Conservation (phyloP, 1,140 invertebrate genomes). For the Drosophila fuyamai region DNA sequence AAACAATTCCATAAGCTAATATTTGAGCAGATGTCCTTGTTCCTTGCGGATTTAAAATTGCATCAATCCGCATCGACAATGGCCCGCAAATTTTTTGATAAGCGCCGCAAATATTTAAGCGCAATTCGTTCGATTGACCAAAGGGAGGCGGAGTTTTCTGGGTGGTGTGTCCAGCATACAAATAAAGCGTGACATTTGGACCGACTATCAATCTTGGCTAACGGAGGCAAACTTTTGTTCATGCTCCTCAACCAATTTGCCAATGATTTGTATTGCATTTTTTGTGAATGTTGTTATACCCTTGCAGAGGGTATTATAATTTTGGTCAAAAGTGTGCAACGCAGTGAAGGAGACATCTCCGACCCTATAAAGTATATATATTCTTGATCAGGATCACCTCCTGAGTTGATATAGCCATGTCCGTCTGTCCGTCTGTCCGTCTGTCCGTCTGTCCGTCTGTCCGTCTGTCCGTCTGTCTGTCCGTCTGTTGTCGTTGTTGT, state of each 20-base stretch:
- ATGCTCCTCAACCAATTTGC: slow-evolving; percentile 37
- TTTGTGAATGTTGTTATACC: slow-evolving; percentile 35
- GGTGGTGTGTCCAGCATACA: slow-evolving; percentile 56
- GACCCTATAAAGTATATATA: too few relatives aligned
- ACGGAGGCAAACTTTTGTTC: slow-evolving; percentile 43
- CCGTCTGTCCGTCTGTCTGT: too few relatives aligned
- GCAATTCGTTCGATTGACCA: slow-evolving; percentile 49
- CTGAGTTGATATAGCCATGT: too few relatives aligned
- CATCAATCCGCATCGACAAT: slow-evolving; percentile 59
- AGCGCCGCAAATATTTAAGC: slow-evolving; percentile 56
- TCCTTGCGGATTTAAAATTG: slow-evolving; percentile 68
- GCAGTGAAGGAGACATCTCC: too few relatives aligned
- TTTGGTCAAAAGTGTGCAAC: too few relatives aligned
- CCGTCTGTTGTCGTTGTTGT: too few relatives aligned
- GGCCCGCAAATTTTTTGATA: slow-evolving; percentile 66
- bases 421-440: too few relatives aligned
- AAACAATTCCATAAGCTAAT: slow-evolving; percentile 79
- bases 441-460: too few relatives aligned
- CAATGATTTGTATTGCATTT: slow-evolving; percentile 73
- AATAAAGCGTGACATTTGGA: slow-evolving; percentile 55
- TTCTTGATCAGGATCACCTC: too few relatives aligned
- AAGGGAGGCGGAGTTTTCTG: not conserved
- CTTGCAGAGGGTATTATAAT: too few relatives aligned
- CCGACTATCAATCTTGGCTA: slow-evolving; percentile 69
- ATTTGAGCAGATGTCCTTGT: slow-evolving; percentile 75